Evolutionary conservation across 1,140 invertebrate species (phyloP).

Genomic region (Lepidurus couesii): DNA sequence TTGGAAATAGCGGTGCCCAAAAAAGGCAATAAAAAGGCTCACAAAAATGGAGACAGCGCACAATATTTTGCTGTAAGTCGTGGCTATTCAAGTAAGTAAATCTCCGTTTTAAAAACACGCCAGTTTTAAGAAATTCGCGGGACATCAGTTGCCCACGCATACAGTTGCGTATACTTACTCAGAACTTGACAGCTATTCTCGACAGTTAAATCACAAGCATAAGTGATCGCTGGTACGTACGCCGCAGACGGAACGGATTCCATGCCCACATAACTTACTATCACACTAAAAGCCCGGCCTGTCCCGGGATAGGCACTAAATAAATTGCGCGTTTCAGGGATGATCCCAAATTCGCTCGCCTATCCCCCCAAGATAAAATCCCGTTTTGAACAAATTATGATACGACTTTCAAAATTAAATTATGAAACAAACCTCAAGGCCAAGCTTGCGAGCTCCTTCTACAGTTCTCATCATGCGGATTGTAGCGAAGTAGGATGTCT

Average conservation of each 20-base stretch:
- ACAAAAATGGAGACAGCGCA: constrained; percentile 52
- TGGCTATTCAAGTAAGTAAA: constrained; percentile 2
- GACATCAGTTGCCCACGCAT: constrained; percentile 23
- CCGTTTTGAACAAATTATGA: too few relatives aligned
- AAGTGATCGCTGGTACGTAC: constrained; percentile 61
- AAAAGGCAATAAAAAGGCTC: constrained; percentile 54
- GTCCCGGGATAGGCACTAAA: constrained; percentile 58
- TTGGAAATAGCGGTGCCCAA: constrained; percentile 58
- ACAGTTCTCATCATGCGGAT: constrained; percentile 59
- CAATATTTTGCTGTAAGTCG: constrained; percentile 45
- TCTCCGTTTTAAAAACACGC: constrained; percentile 5
- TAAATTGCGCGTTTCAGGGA: constrained; percentile 45
- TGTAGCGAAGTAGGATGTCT: constrained; percentile 55
- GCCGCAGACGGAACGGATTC: constrained; percentile 47
- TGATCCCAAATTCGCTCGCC: constrained; percentile 31
- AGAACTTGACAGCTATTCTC: constrained; percentile 36
- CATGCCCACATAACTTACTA: constrained; percentile 49
- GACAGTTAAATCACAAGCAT: constrained; percentile 52
- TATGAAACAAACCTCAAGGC: constrained; percentile 47
- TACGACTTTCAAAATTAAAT: too few relatives aligned
- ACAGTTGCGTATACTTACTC: constrained; percentile 35
- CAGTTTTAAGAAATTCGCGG: too few relatives aligned
- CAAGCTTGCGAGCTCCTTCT: constrained; percentile 52
- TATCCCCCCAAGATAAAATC: constrained; percentile 23
- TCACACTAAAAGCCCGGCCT: constrained; percentile 56